A percentile compares a stretch with the other conserved stretches of the same genome.
Evolutionary conservation across 2,888 invertebrate genomes (phyloP).

Genomic region (Branchipolynoe longqiensis): DNA sequence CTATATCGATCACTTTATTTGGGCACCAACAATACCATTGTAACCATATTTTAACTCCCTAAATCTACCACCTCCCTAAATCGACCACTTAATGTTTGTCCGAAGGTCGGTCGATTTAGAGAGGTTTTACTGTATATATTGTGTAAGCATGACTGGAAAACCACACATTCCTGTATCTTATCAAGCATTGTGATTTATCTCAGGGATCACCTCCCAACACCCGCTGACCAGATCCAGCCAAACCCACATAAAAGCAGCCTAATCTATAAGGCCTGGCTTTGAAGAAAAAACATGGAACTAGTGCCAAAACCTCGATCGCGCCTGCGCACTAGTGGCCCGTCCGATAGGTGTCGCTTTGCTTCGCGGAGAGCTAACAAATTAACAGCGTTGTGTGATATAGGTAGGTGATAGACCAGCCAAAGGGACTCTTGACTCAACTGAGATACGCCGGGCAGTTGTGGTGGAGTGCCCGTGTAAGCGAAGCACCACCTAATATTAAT

Average conservation of each 20-base stretch:
- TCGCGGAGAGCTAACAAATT: neutral
- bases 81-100: no score
- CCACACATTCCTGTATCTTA: neutral
- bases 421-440: conserved; percentile 13
- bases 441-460: conserved; percentile 10
- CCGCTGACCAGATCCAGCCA: conserved; percentile 5
- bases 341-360: conserved; percentile 25
- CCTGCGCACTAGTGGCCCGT: neutral
- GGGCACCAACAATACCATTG: no score
- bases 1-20: no score
- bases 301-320: neutral
- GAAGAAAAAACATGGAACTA: neutral
- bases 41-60: no score
- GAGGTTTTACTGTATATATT: no score
- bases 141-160: neutral
- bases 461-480: no score
- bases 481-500: no score
- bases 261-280: conserved; percentile 2
- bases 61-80: no score
- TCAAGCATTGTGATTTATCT: neutral
- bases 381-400: no score
- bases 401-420: neutral
- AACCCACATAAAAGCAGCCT: conserved; percentile 26
- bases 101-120: no score
- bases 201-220: neutral